These are phyloP conservation scores for Pseudomyrmex flavicornis DNA, from an alignment of 1,140 invertebrate genomes.

Conservation along the genomic window DNA sequence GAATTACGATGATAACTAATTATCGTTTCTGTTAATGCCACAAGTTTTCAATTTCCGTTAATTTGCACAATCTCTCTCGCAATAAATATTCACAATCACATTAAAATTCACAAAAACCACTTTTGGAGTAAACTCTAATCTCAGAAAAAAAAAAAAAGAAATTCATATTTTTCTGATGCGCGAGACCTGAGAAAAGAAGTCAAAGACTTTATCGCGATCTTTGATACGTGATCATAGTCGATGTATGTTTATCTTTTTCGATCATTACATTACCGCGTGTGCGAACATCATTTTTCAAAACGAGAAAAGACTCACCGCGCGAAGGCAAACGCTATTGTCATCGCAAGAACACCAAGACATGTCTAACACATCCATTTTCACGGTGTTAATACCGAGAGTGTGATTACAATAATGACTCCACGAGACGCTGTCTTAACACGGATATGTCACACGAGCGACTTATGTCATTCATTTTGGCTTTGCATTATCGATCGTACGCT, in stretches of 20 bases:
- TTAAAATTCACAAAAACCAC: not conserved
- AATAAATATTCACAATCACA: not conserved
- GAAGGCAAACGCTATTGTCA: constrained; percentile 20
- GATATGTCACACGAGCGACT: constrained; percentile 44
- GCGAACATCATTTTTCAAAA: constrained; percentile 31
- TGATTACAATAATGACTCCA: not conserved
- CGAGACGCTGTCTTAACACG: not conserved
- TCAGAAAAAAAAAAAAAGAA: not conserved
- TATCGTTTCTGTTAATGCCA: no score
- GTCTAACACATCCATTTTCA: constrained; percentile 16
- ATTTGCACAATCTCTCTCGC: no score
- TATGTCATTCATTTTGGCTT: constrained; percentile 33
- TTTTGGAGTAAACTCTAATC: not conserved
- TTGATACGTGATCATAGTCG: no score
- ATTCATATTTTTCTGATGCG: not conserved
- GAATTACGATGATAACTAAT: no score
- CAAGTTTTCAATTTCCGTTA: no score
- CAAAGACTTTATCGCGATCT: no score
- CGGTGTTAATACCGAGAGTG: constrained; percentile 5
- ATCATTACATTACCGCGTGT: constrained; percentile 51
- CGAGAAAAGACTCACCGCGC: constrained; percentile 29
- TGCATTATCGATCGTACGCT: constrained; percentile 10
- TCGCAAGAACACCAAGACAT: constrained; percentile 17
- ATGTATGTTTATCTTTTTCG: no score
- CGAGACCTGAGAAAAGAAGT: no score